Evolutionary conservation across 2,888 invertebrate species (phyloP), one percentile per base, ranked within the genome.

Genomic region (Pristionchus exspectatus): DNA sequence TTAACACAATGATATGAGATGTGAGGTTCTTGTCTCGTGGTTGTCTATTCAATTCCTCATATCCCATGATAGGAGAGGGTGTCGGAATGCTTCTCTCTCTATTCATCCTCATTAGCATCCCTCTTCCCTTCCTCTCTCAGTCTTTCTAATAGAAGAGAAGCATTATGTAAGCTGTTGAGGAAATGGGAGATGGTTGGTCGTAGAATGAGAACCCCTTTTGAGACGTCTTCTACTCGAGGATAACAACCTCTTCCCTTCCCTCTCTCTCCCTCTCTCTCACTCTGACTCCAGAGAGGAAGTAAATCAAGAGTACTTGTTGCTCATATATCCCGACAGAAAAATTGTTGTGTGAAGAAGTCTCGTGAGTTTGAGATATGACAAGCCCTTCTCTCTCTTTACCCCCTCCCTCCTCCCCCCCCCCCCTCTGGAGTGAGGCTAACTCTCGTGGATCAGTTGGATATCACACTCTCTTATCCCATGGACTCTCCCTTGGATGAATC

Each of bases 21-120:
- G 18, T 2, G 27, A 69, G 18, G 30, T 27, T n/a, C 27, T 30
- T 5, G 14, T 33, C n/a, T 2, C 18, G 66, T 24, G 66, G 38
- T 74, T 33, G 18, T 69, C 74, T 69, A 24, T 69, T 30, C 69
- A 69, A 27, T 16, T 74, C 74, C 14, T 38, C 50, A 44, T 50
- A 27, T 81, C 81, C 21, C 27, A 50, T 81, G 50, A 50, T n/a
- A 10, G 50, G 74, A 74, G 63, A 69, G 69, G 30, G 74, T 74
- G 74, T 33, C 21, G 74, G 74, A 74, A 74, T 81, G n/a, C 50
- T 81, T 54, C 77, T 44, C 50, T 33, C 33, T 54, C 81, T 54
- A 81, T 81, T 69, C 87, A 87, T 87, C 69, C 87, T 87, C 69
- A 44, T 44, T 59, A 69, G 44, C 63, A 44, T 87, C 16, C 84